Conservation (phyloP, 2,888 invertebrate genomes). For the Baccha elongata region DNA sequence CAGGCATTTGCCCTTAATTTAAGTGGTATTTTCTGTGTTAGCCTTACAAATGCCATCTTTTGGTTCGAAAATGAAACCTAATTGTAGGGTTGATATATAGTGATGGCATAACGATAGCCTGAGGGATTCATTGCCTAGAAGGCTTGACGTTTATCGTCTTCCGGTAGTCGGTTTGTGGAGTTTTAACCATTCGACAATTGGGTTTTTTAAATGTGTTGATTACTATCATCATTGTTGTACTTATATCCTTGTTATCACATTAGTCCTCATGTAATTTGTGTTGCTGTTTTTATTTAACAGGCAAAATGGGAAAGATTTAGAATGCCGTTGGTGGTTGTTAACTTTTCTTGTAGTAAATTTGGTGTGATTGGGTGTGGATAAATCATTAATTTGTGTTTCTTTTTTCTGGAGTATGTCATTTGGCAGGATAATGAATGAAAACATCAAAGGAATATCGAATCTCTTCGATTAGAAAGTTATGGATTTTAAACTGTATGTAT, state of each 20-base stretch:
- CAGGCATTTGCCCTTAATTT: conserved; percentile 43
- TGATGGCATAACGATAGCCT: conserved; percentile 29
- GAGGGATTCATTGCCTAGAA: conserved; percentile 24
- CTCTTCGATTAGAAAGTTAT: too few relatives aligned
- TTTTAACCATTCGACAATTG: conserved; percentile 59
- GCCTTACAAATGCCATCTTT: conserved; percentile 41
- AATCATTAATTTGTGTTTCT: too few relatives aligned
- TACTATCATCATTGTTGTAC: conserved; percentile 51
- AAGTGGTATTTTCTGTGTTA: conserved; percentile 32
- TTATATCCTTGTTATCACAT: conserved; percentile 39
- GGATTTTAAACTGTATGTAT: too few relatives aligned
- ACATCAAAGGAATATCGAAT: too few relatives aligned
- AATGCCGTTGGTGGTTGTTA: neutral
- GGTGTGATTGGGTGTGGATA: neutral
- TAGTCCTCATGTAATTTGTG: conserved; percentile 31
- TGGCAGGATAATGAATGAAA: too few relatives aligned
- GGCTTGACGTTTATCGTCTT: conserved; percentile 51
- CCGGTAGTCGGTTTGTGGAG: conserved; percentile 32
- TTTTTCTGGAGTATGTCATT: too few relatives aligned
- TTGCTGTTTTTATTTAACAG: conserved; percentile 9
- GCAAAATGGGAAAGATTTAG: neutral
- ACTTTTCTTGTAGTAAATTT: neutral
- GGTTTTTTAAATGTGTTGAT: conserved; percentile 69
- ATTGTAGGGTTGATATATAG: conserved; percentile 37
- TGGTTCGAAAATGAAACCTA: conserved; percentile 38